phyloP scores from a whole-genome alignment of 1,140 invertebrate species.

The Lordiphosa stackelbergi region DNA sequence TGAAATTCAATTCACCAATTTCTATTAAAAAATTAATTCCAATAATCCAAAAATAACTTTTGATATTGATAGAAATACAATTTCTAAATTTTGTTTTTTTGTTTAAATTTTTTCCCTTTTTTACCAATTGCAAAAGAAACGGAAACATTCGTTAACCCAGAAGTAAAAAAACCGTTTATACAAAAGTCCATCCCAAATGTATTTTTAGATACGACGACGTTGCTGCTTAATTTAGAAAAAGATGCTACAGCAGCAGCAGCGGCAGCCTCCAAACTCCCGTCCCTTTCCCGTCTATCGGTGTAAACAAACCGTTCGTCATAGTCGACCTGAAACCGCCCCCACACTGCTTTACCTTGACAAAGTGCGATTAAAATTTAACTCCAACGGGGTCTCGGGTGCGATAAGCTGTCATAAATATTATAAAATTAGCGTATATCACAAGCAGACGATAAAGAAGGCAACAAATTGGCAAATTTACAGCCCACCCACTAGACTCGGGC shows the following conservation, averaged over 20 bases:
- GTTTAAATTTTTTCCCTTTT: too few relatives aligned
- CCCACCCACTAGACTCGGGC: not conserved
- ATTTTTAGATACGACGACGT: conserved; percentile 35
- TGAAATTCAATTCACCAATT: too few relatives aligned
- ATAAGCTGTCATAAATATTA: conserved; percentile 34
- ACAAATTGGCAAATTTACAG: conserved; percentile 12
- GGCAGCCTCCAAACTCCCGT: not conserved
- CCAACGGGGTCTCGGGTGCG: conserved; percentile 29
- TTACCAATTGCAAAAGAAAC: too few relatives aligned
- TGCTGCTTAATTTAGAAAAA: conserved; percentile 64
- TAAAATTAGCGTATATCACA: conserved; percentile 18
- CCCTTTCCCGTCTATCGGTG: conserved; percentile 12
- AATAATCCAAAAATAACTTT: too few relatives aligned
- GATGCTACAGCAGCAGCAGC: conserved; percentile 31
- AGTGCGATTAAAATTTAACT: conserved; percentile 56
- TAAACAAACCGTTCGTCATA: conserved; percentile 65
- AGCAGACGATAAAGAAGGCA: not conserved
- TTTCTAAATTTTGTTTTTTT: too few relatives aligned
- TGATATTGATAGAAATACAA: too few relatives aligned
- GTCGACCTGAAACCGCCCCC: conserved; percentile 4
- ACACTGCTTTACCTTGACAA: conserved; percentile 43
- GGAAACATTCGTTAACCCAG: too few relatives aligned
- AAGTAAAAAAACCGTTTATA: not conserved
- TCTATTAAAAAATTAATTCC: too few relatives aligned
- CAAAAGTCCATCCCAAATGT: conserved; percentile 40